A percentile compares a stretch with the other conserved stretches of the same genome.
Conservation (phyloP, 2,797 vertebrate species). For the Sebastes iracundus region DNA sequence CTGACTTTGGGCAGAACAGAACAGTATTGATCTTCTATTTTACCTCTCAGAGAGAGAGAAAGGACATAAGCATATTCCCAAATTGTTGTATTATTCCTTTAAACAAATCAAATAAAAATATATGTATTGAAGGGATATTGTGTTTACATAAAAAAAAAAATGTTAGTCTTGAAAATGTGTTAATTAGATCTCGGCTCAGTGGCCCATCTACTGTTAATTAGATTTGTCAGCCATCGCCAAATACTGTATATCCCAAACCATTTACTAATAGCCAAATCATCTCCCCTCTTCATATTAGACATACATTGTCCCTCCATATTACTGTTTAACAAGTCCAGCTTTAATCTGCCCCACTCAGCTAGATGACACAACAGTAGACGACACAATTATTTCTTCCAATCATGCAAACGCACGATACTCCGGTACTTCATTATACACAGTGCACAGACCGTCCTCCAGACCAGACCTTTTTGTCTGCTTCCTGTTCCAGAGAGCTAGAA, state of each 20-base stretch:
- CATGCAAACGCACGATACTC: not conserved
- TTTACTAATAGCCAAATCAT: not conserved
- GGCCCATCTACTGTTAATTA: not conserved
- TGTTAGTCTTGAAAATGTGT: not conserved
- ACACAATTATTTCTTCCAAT: not conserved
- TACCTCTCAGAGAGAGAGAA: not conserved
- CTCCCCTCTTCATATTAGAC: not conserved
- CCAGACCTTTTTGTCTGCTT: constrained; percentile 2
- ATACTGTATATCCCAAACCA: not conserved
- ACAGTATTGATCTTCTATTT: not conserved
- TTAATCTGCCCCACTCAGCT: not conserved
- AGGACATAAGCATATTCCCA: not conserved
- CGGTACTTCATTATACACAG: not conserved
- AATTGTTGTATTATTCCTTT: not conserved
- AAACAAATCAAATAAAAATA: not conserved
- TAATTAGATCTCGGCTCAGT: not conserved
- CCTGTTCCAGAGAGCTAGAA: constrained; percentile 34
- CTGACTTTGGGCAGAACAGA: not conserved
- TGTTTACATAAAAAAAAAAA: not conserved
- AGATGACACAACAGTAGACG: not conserved
- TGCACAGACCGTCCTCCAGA: not conserved
- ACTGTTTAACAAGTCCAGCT: not conserved
- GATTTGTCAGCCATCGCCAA: constrained; percentile 1
- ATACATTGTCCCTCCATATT: not conserved
- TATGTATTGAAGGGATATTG: not conserved